Base-by-base conservation (phyloP, 2,797 vertebrate species). In the Loriculus beryllinus region DNA sequence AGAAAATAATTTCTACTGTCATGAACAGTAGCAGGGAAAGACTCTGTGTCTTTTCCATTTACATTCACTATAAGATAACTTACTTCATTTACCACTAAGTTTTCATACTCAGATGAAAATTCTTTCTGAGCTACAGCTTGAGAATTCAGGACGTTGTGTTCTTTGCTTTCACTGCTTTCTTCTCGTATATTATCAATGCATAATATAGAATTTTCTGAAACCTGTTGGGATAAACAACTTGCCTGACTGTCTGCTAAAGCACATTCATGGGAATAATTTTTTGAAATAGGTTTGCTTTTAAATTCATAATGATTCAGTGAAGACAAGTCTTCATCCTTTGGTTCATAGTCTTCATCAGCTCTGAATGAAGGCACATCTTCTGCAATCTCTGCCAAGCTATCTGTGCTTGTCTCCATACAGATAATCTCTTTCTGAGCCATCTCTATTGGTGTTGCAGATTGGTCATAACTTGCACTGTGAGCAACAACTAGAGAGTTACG, bases 371-470 rank as follows among this genome's bases (percentile, higher is more conserved):
- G 94, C 67, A 92, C 91, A 47, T 97, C 97, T 88, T 97, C 88
- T 12, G 60, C 91, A 31, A 96, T 56, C 80, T 98, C 97, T 86
- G 95, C 96, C 70, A 98, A 86, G 40, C 91, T 97, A 64, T 98
- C 97, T 64, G 93, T 97, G 91, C 96, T 97, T 78, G 86, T 96
- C 94, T 97, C 97, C 84, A 96, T 93, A 74, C 91, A 97, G 84
- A 92, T 71, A 14, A 72, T 94, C 45, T 97, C 97, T 86, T 85
- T 57, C 15, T 93, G 86, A 92, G 84, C 65, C n/a, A 47, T 63
- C 45, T 86, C 83, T 60, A 94, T 23, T 57, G 80, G 88, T 57
- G 45, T 60, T 74, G 96, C 90, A 86, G 95, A 94, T 14, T 96
- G 96, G 69, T 94, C 69, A 0, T 78, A 96, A 70, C 63, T 92